Conservation (phyloP, 92 coral and sea anemone genomes). For the Blastomussa wellsi region DNA sequence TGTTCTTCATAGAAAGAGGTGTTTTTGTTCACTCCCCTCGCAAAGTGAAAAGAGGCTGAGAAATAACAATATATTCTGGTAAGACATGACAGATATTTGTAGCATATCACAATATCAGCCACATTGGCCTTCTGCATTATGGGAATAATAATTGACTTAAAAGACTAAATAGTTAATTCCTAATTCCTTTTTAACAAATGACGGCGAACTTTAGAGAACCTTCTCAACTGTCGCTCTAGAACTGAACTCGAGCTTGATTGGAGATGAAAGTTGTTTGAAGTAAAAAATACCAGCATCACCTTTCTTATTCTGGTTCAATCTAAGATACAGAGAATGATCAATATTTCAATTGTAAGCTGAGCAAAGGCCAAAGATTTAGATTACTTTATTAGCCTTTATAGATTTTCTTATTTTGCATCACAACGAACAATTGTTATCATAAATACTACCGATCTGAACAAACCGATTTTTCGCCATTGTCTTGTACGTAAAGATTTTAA, state of each 20-base stretch:
- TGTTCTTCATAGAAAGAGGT: background rate
- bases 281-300: background rate
- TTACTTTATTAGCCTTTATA: background rate
- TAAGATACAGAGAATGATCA: background rate
- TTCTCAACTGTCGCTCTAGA: background rate
- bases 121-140: background rate
- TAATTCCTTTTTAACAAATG: slow-evolving; percentile 5
- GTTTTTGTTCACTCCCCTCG: background rate
- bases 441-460: background rate
- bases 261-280: background rate
- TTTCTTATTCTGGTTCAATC: background rate
- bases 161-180: background rate
- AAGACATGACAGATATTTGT: background rate
- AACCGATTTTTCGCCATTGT: background rate
- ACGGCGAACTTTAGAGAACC: background rate
- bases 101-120: background rate
- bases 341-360: background rate
- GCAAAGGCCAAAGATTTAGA: background rate
- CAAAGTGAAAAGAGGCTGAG: background rate
- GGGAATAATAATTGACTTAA: background rate
- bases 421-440: background rate
- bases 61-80: background rate
- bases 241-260: background rate
- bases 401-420: background rate
- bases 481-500: background rate